phyloP scores from a whole-genome alignment of 2,113 vertebrate genomes.

The Psophia crepitans region DNA sequence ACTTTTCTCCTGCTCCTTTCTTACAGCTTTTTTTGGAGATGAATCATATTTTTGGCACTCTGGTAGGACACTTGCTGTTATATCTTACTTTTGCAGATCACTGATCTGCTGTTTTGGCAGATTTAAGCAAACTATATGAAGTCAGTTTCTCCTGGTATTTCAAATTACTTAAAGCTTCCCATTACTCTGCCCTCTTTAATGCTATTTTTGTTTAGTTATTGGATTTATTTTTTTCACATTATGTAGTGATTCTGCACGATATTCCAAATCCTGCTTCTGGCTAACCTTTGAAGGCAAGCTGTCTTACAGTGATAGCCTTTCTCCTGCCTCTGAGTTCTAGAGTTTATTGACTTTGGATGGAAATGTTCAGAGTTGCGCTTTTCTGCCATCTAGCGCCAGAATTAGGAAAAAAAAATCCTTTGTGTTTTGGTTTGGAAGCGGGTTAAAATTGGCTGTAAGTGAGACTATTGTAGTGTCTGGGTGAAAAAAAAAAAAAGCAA shows the following conservation, averaged over 20 bases:
- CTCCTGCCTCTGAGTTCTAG: background rate
- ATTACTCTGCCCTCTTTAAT: background rate
- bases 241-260: background rate
- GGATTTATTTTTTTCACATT: background rate
- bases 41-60: slow-evolving; percentile 4
- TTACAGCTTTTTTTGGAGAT: background rate
- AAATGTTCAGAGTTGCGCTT: slow-evolving; percentile 4
- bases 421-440: background rate
- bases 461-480: background rate
- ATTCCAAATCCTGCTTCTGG: background rate
- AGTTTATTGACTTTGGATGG: background rate
- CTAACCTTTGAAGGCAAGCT: slow-evolving; percentile 61
- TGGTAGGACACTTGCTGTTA: background rate
- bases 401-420: background rate
- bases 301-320: background rate
- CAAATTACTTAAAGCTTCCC: slow-evolving; percentile 25
- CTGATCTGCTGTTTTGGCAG: background rate
- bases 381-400: slow-evolving; percentile 75
- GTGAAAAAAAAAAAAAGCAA: background rate
- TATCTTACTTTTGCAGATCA: background rate
- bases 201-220: background rate
- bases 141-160: slow-evolving; percentile 24
- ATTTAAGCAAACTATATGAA: background rate
- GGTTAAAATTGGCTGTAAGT: background rate
- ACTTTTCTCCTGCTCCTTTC: background rate